These are phyloP conservation scores for Muricea muricata DNA, from an alignment of 92 coral and sea anemone species.

Conservation along the genomic window DNA sequence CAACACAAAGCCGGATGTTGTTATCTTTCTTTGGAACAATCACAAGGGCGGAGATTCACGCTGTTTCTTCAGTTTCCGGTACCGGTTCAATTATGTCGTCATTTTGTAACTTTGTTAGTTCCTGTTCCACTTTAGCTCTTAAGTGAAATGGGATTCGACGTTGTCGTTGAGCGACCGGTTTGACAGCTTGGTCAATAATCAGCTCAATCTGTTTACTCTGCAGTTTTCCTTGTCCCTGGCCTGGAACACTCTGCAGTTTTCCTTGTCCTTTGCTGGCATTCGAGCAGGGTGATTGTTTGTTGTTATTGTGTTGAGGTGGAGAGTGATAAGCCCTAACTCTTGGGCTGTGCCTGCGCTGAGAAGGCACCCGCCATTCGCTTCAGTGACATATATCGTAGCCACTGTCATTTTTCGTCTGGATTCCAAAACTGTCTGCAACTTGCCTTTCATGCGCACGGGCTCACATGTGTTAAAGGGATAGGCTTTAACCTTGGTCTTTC, in stretches of 20 bases:
- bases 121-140: not conserved
- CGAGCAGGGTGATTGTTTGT: not conserved
- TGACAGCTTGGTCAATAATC: not conserved
- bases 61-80: not conserved
- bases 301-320: not conserved
- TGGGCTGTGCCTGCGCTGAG: not conserved
- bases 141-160: conserved; percentile 13
- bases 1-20: not conserved
- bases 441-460: not conserved
- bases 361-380: not conserved
- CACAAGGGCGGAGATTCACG: not conserved
- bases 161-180: not conserved
- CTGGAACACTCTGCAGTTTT: not conserved
- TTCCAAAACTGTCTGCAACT: not conserved
- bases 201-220: not conserved
- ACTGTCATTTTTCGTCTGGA: not conserved
- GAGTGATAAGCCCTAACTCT: not conserved
- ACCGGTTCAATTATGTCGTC: conserved; percentile 6
- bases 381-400: not conserved
- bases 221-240: not conserved
- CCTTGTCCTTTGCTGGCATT: not conserved
- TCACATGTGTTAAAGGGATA: not conserved
- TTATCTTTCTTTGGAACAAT: not conserved
- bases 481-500: not conserved
- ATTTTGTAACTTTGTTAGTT: not conserved